phyloP scores from a whole-genome alignment of 2,113 vertebrate species.

The human (Homo sapiens) region GRCh38 chr4:94742001-94742500 shows the following conservation, averaged over 20 bases:
- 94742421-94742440: not conserved
- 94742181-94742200: not conserved
- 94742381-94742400: not conserved
- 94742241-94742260: not conserved
- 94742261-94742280: not conserved
- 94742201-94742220: not conserved
- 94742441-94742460: not conserved
- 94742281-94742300: not conserved
- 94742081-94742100: not conserved
- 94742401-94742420: not conserved
- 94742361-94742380: not conserved
- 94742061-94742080: not conserved
- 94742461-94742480: conserved; percentile 3
- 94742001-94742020: not conserved
- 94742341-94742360: not conserved
- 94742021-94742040: not conserved
- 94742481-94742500: not conserved
- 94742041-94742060: not conserved
- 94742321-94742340: not conserved
- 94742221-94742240: not conserved
- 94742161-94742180: not conserved
- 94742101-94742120: not conserved
- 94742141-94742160: not conserved
- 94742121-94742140: not conserved
- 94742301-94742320: not conserved